These are phyloP conservation scores for Ardeotis arabs DNA, from an alignment of 2,113 vertebrate genomes.

Conservation along the genomic window DNA sequence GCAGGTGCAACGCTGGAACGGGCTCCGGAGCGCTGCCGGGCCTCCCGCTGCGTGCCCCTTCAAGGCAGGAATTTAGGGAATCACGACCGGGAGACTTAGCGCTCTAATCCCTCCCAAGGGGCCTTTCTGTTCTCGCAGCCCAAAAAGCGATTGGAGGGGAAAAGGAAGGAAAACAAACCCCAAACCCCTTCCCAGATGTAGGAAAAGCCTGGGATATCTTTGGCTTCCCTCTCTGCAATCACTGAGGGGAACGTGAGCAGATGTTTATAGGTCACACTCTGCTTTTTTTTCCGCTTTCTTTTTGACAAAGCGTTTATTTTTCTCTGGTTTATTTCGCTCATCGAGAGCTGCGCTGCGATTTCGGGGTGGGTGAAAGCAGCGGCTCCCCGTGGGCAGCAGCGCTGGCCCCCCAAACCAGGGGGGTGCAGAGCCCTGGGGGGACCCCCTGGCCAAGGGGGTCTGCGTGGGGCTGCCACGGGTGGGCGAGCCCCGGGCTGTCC, in stretches of 20 bases:
- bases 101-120: neutral
- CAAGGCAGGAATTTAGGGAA: neutral
- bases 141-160: neutral
- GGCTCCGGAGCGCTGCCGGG: neutral
- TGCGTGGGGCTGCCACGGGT: neutral
- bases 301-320: neutral
- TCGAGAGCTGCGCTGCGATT: rapidly evolving
- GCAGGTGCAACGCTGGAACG: too few relatives aligned
- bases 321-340: neutral
- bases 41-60: rapidly evolving
- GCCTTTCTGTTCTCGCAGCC: neutral
- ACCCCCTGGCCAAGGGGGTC: rapidly evolving
- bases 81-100: neutral
- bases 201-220: neutral
- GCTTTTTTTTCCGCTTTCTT: neutral
- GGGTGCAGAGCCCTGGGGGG: too few relatives aligned
- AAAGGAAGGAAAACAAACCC: neutral
- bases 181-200: neutral
- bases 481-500: constrained; percentile 36
- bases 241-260: neutral
- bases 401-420: rapidly evolving
- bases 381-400: neutral
- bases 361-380: rapidly evolving
- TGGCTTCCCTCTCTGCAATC: neutral
- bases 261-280: constrained; percentile 38